Percentiles rank a stretch among this genome's conserved stretches.
These are phyloP conservation scores for Cryptus armator DNA, from an alignment of 2,888 invertebrate species.

Conservation along the genomic window DNA sequence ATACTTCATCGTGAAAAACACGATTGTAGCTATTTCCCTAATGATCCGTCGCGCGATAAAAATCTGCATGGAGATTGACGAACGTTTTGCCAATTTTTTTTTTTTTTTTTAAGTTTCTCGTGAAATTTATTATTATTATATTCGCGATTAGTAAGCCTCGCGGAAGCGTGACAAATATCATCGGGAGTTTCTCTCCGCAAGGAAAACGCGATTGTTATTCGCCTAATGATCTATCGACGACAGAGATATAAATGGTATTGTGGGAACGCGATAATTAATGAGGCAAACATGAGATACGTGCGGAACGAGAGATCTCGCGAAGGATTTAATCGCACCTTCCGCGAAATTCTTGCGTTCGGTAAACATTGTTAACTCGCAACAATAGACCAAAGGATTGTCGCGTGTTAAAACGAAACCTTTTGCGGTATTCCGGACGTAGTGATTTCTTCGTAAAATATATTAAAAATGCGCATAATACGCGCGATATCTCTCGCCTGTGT, in stretches of 20 bases:
- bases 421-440: conserved; percentile 17
- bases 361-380: background rate
- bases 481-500: background rate
- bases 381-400: background rate
- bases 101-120: no score
- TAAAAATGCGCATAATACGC: conserved; percentile 58
- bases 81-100: no score
- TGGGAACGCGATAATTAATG: conserved; percentile 62
- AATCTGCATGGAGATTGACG: no score
- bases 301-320: conserved; percentile 13
- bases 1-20: conserved; percentile 14
- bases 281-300: conserved; percentile 15
- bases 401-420: background rate
- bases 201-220: background rate
- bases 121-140: no score
- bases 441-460: conserved; percentile 47
- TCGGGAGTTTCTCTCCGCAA: background rate
- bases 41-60: background rate
- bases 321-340: conserved; percentile 53
- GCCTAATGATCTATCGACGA: conserved; percentile 12
- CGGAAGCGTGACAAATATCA: no score
- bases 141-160: no score
- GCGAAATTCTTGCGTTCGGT: background rate
- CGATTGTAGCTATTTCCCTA: conserved; percentile 15
- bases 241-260: conserved; percentile 47